phyloP scores from a whole-genome alignment of 2,888 invertebrate genomes.

The Cephus pygmeus region DNA sequence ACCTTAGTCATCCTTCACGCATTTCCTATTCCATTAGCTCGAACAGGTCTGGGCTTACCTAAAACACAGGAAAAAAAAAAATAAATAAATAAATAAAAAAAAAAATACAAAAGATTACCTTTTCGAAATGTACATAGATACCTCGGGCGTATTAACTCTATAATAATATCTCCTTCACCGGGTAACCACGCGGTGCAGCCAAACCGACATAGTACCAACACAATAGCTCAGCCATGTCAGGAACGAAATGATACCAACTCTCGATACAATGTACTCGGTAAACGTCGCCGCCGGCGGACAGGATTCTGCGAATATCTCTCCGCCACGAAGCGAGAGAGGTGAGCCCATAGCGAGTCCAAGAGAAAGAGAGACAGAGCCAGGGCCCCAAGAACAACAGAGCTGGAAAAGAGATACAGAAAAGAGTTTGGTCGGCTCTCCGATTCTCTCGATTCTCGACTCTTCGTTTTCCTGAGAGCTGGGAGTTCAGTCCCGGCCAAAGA shows the following conservation, averaged over 20 bases:
- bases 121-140: background rate
- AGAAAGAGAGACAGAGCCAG: background rate
- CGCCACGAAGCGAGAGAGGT: slow-evolving; percentile 12
- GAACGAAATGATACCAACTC: background rate
- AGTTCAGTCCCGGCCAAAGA: background rate
- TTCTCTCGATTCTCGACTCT: background rate
- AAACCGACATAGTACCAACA: background rate
- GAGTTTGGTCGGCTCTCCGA: background rate
- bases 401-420: background rate
- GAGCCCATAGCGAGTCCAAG: too few species aligned
- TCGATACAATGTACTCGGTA: slow-evolving; percentile 5
- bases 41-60: background rate
- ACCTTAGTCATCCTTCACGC: background rate
- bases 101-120: background rate
- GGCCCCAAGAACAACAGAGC: background rate
- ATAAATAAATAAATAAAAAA: too few species aligned
- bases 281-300: slow-evolving; percentile 21
- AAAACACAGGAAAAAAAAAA: background rate
- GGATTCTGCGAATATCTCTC: slow-evolving; percentile 34
- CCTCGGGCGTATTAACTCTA: background rate
- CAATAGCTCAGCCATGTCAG: background rate
- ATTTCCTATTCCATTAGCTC: background rate
- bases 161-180: background rate
- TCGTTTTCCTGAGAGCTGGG: background rate
- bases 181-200: background rate